Base-by-base conservation (phyloP, 2,888 invertebrate species). In the Aethes cnicana region DNA sequence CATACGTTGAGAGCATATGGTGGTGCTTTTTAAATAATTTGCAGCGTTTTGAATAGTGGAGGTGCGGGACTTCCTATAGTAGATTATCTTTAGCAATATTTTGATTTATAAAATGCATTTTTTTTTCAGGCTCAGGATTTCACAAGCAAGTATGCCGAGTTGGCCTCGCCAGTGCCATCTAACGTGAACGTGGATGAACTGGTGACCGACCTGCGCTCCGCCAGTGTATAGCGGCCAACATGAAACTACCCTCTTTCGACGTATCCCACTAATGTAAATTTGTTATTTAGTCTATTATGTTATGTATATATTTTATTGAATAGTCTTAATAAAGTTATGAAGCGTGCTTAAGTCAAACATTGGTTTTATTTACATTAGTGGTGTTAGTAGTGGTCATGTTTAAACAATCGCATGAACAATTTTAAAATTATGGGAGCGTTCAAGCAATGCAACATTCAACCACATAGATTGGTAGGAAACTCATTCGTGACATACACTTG, bases 121-220 rank as follows among this genome's bases (percentile, higher is more conserved):
- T 32, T 25, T 9, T 59, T 54, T 2, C 61, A 72, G 76, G 66
- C 62, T 26, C 55, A 61, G 0, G 82, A 83, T 47, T 84, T 59
- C 49, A 82, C 81, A 0, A 62, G 66, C 18, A 63, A 60, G 2
- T 86, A 85, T 21, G 85, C 85, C 0, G 79, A 80, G 42, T 48
- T 86, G 1, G 84, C 85, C 0, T 72, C 80, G 0, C 84, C 83
- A 0, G 62, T 76, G 0, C 85, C 85, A 0, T 8, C 66, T 0
- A 12, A 77, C 32, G 57, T 84, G 2, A 69, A 84, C 52, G 57
- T 80, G 0, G 60, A 66, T 0, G 73, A 78, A 0, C 56, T 86
- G 0, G 48, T 84, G 0, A 60, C 67, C 0, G 68, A 63, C 4
- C 64, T 86, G 0, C 59, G 72, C 0, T 59, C 69, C 0, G 73